A percentile compares a stretch with the other conserved stretches of the same genome.
phyloP scores from a whole-genome alignment of 2,888 invertebrate species.

The Agrenia bidenticulata region DNA sequence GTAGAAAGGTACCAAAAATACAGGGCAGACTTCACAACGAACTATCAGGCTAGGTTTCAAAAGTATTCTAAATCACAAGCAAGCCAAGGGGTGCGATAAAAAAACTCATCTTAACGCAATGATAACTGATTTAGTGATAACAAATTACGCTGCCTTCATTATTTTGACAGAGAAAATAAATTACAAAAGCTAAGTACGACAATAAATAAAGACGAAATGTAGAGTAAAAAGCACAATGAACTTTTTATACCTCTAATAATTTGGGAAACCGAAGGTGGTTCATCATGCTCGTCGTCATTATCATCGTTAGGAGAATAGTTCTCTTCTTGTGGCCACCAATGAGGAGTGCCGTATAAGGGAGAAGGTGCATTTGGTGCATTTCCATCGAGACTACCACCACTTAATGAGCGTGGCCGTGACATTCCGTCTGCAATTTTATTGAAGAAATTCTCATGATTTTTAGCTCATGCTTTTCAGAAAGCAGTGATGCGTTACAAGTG shows the following conservation, averaged over 20 bases:
- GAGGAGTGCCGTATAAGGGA: slow-evolving; percentile 46
- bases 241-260: slow-evolving; percentile 7
- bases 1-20: too few species aligned
- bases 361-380: slow-evolving; percentile 26
- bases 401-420: slow-evolving; percentile 39
- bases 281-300: slow-evolving; percentile 10
- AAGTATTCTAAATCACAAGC: too few species aligned
- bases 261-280: not conserved
- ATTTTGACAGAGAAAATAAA: too few species aligned
- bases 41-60: too few species aligned
- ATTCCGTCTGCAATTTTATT: slow-evolving; percentile 21
- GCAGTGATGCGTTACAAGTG: too few species aligned
- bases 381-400: slow-evolving; percentile 18
- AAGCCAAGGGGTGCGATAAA: too few species aligned
- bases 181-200: too few species aligned
- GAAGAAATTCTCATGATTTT: slow-evolving; percentile 1
- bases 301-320: slow-evolving; percentile 8
- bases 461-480: not conserved
- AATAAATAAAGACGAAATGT: slow-evolving; percentile 2
- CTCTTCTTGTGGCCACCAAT: slow-evolving; percentile 47
- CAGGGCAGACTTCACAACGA: too few species aligned
- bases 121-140: too few species aligned
- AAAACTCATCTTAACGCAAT: too few species aligned
- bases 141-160: too few species aligned
- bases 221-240: slow-evolving; percentile 5